Evolutionary conservation across 2,113 vertebrate species (phyloP), one percentile per base, ranked within the genome.

Genomic region (Carassius auratus): DNA sequence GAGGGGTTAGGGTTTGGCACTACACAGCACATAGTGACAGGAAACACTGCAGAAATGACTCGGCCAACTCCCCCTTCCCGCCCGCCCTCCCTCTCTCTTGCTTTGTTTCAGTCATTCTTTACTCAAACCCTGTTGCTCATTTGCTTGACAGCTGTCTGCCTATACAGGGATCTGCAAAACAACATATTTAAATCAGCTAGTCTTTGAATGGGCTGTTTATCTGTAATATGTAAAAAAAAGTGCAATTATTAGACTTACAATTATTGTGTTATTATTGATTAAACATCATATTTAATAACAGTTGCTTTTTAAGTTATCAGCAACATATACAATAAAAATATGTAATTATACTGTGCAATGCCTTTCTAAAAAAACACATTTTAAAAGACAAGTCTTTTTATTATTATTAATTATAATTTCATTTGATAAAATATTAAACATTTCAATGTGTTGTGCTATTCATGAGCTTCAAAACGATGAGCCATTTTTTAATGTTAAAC

Each of bases 11-110:
- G 48, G 76, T 48, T 59, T 84, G 86, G 89, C 88, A 81, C 88
- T 86, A 89, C 88, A 89, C 86, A 85, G 69, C 83, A 80, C 85
- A 75, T 86, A 69, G 90, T 84, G 89, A 92, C 90, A 89, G 87
- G 85, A 92, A 84, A 79, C 64, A 10, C 21, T 30, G 48, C 57
- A 23, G 64, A 78, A 81, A 48, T 68, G 13, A 52, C 52, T 84
- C 13, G 6, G 30, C 48, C 64, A 23, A 42, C 36, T 42, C n/a
- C 59, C 76, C 74, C 36, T 26, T 30, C n/a, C 59, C 76, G 64
- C n/a, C 59, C 76, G 66, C n/a, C 59, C 76, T 69, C n/a, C 59
- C 76, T 69, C 23, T 68, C 13, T 75, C 26, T 30, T 42, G 57
- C 42, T 61, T 23, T 73, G 26, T 74, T 1, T 83, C 64, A 8